Evolutionary conservation across 1,140 invertebrate species (phyloP), one percentile per base, ranked within the genome.

Genomic region (Berghia stephanieae): DNA sequence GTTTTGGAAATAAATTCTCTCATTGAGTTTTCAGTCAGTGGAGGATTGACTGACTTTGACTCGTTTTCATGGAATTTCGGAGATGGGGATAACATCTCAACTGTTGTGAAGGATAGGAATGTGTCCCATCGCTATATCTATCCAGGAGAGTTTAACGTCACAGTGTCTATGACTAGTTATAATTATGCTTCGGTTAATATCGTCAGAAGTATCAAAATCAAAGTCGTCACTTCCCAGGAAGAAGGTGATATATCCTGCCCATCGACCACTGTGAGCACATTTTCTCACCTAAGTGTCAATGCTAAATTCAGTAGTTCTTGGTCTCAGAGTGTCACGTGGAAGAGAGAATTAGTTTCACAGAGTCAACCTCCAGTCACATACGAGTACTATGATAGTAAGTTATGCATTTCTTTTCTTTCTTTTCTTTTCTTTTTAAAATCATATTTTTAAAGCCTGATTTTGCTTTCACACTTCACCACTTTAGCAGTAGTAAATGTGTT

Each of bases 51-150:
- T 24, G n/a, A 1, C 5, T 67, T 46, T 34, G 44, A 76, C 31
- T 49, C 21, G 8, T 76, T 49, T 52, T 34, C 36, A 1, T 76
- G 74, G 74, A 49, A 68, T 27, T 76, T 76, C 68, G 74, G 74
- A 24, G 74, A 76, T 76, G 57, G 4, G n/a, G n/a, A n/a, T 27
- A 49, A 42, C 31, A 57, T 34, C 43, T 49, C 42, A 49, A n/a
- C 74, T 34, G 74, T 60, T 38, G 31, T 60, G 40, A 75, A 21
- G 24, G 31, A 10, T 31, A 63, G 31, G 27, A 10, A 18, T 3
- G 42, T 36, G 16, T 49, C 52, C 1, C 74, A 76, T 52, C 44
- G 24, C 6, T 76, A 42, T 38, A 46, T 68, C 44, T 76, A 76
- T 34, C 55, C 72, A 24, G 72, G 72, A 6, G 24, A 21, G 1